Percentiles rank a stretch among this genome's conserved stretches.
These are phyloP conservation scores for Synergus laeviventris DNA, from an alignment of 2,888 invertebrate species.

Conservation along the genomic window DNA sequence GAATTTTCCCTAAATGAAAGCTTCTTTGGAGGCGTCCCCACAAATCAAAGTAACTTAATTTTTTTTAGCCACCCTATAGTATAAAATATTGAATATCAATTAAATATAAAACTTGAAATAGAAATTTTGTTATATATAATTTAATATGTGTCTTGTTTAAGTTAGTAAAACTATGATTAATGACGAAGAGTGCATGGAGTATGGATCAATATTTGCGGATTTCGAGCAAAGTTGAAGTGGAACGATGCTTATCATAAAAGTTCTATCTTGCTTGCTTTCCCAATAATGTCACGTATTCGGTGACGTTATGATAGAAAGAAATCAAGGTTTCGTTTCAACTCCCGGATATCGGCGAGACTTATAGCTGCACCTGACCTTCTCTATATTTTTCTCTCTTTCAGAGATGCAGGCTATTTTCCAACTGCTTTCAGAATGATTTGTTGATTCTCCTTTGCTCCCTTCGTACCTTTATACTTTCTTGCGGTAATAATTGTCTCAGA, in stretches of 20 bases:
- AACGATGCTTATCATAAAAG: slow-evolving; percentile 14
- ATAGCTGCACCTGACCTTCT: slow-evolving; percentile 31
- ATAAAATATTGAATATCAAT: too few species aligned
- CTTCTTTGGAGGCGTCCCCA: too few species aligned
- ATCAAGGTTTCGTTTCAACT: slow-evolving; percentile 53
- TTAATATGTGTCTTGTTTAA: not conserved
- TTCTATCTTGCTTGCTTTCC: not conserved
- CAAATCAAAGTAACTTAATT: too few species aligned
- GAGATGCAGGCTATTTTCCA: slow-evolving; percentile 24
- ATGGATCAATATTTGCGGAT: not conserved
- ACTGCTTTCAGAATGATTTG: slow-evolving; percentile 36
- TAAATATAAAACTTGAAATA: too few species aligned
- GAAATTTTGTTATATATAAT: too few species aligned
- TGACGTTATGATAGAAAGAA: slow-evolving; percentile 57
- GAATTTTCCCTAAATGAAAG: too few species aligned
- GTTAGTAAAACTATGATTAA: not conserved
- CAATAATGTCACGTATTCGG: slow-evolving; percentile 54
- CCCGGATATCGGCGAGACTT: slow-evolving; percentile 54
- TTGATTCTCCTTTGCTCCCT: slow-evolving; percentile 23
- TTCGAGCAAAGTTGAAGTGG: not conserved
- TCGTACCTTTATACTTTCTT: slow-evolving; percentile 17
- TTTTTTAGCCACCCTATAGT: too few species aligned
- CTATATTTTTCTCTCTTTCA: slow-evolving; percentile 37
- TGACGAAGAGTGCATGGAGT: not conserved
- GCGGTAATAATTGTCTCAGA: slow-evolving; percentile 12